phyloP scores from a whole-genome alignment of 2,797 vertebrate species.

The Anniella stebbinsi region DNA sequence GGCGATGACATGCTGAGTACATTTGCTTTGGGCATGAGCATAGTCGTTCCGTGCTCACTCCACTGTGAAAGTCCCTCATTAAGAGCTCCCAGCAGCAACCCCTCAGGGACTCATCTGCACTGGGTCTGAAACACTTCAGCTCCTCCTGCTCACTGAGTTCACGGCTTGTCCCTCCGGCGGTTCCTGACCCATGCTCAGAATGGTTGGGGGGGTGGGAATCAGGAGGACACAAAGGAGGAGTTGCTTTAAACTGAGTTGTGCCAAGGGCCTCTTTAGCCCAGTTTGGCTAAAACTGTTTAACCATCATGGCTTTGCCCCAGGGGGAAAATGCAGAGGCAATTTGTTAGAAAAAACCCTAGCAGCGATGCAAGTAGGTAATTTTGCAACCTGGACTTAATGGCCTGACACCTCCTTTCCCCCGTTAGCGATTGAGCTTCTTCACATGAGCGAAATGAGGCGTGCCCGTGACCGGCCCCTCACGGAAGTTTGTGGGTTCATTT shows the following conservation, averaged over 20 bases:
- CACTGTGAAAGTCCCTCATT: conserved; percentile 29
- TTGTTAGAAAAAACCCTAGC: neutral
- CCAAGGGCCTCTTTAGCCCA: neutral
- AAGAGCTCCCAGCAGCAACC: neutral
- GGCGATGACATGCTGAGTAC: conserved; percentile 6
- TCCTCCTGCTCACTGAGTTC: neutral
- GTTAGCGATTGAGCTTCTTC: too few species aligned
- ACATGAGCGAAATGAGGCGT: too few species aligned
- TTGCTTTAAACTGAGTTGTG: neutral
- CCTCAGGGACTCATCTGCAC: neutral
- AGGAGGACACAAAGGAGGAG: neutral
- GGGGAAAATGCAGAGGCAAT: neutral
- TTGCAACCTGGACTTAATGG: too few species aligned
- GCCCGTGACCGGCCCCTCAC: too few species aligned
- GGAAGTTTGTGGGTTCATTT: too few species aligned
- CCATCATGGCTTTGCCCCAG: neutral
- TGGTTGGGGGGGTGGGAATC: too few species aligned
- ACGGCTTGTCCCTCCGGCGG: neutral
- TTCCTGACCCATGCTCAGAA: neutral
- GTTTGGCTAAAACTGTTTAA: neutral
- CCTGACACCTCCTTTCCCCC: too few species aligned
- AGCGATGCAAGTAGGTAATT: too few species aligned
- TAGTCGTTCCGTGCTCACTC: neutral
- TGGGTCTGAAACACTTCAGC: conserved; percentile 13
- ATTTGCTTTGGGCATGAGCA: conserved; percentile 19